Evolutionary conservation across 2,797 vertebrate species (phyloP), one percentile per base, ranked within the genome.

Genomic region (Saxicola maurus): DNA sequence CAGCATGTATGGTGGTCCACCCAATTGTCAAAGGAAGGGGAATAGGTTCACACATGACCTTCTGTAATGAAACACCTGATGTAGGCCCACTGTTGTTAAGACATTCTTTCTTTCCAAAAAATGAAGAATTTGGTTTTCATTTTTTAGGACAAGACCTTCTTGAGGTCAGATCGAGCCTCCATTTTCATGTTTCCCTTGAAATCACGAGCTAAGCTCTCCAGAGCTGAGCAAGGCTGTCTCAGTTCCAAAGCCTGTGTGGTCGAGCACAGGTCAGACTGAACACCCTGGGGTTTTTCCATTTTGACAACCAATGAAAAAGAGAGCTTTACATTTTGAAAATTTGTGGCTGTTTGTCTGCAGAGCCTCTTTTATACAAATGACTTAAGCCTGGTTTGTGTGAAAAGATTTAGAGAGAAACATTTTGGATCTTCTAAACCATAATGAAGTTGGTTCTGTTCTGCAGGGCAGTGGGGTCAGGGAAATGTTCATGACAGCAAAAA

Each of bases 161-260:
- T 86, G 62, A 57, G 38, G 66, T 82, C 82, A 90, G 45, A 73
- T 45, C 75, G 45, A 60, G 31, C 18, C 61, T 83, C 52, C n/a
- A 31, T 87, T 81, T 77, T 48, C 24, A 37, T 11, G 16, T 65
- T 87, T 82, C 66, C 35, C 74, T 65, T 76, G 64, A 57, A 93
- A 93, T 82, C 57, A 33, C 46, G 48, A 28, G 49, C 49, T 75
- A 30, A 86, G 46, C 33, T 89, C 87, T 78, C 80, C 6, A 24
- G 67, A 86, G 71, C 6, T 65, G 49, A 76, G 67, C 28, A 48
- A 82, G 43, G 49, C 67, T 71, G n/a, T 48, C 38, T 42, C 53
- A 42, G 43, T 65, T 93, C 89, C 85, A 93, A 80, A 86, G 43
- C 21, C 56, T 86, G 89, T 86, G 80, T 91, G 89, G 89, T 86